These are phyloP conservation scores for Rhorus exstirpatorius DNA, from an alignment of 2,888 invertebrate genomes.

Conservation along the genomic window DNA sequence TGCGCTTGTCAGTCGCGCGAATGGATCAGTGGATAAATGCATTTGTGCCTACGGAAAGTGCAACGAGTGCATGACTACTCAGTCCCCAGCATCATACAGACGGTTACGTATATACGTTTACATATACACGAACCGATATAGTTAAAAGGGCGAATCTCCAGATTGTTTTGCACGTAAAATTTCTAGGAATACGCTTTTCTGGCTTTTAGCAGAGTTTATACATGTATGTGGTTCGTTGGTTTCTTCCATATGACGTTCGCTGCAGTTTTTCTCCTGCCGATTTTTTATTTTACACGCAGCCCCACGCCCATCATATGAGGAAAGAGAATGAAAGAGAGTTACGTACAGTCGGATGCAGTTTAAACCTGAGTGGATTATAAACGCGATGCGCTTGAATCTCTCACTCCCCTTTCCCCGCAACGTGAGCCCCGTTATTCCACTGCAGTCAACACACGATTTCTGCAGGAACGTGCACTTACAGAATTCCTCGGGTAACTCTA, in stretches of 20 bases:
- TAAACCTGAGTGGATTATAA: slow-evolving; percentile 82
- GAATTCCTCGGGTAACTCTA: slow-evolving; percentile 60
- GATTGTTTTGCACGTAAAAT: not conserved
- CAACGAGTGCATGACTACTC: slow-evolving; percentile 70
- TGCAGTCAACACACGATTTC: slow-evolving; percentile 82
- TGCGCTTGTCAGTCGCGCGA: slow-evolving; percentile 66
- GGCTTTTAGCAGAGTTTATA: not conserved
- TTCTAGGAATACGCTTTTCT: not conserved
- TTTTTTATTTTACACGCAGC: slow-evolving; percentile 40
- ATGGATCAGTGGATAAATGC: slow-evolving; percentile 78
- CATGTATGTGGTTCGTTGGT: not conserved
- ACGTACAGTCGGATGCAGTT: slow-evolving; percentile 79
- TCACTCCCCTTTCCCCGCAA: slow-evolving; percentile 10
- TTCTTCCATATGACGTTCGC: slow-evolving; percentile 14
- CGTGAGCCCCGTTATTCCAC: slow-evolving; percentile 82
- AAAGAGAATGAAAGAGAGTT: slow-evolving; percentile 53
- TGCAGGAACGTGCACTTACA: slow-evolving; percentile 78
- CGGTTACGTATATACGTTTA: slow-evolving; percentile 10
- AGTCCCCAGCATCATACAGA: slow-evolving; percentile 59
- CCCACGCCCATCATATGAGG: slow-evolving; percentile 26
- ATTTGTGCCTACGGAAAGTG: slow-evolving; percentile 75
- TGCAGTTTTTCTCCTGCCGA: slow-evolving; percentile 33
- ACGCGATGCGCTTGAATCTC: slow-evolving; percentile 76
- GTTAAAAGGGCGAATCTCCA: not conserved
- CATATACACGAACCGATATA: not conserved